Percentiles rank a stretch among this genome's conserved stretches.
phyloP scores from a whole-genome alignment of 2,113 vertebrate species.

The Lycaon pictus region DNA sequence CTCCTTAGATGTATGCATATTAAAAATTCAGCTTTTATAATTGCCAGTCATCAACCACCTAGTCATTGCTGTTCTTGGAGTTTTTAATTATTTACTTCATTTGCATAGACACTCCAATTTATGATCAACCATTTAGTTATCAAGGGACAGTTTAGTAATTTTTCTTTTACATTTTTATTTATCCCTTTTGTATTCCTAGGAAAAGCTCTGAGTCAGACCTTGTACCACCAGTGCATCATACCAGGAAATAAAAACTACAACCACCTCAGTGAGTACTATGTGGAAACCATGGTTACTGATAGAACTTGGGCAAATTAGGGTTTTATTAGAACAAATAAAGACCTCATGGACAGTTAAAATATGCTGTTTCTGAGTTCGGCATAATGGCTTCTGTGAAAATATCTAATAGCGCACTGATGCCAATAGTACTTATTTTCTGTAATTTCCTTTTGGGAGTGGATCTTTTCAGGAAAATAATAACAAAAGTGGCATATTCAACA shows the following conservation, averaged over 20 bases:
- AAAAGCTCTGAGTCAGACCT: slow-evolving; percentile 73
- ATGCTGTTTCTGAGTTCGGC: not conserved
- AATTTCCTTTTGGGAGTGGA: slow-evolving; percentile 46
- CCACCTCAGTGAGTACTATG: not conserved
- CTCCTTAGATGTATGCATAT: slow-evolving; percentile 90
- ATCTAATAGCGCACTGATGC: not conserved
- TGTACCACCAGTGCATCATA: slow-evolving; percentile 44
- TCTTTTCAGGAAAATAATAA: slow-evolving; percentile 56
- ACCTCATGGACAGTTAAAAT: slow-evolving; percentile 37
- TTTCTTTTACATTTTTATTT: slow-evolving; percentile 87
- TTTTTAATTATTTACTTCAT: slow-evolving; percentile 93
- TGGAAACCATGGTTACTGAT: slow-evolving; percentile 73
- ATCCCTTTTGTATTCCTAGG: slow-evolving; percentile 78
- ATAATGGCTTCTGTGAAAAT: slow-evolving; percentile 59
- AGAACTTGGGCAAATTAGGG: slow-evolving; percentile 43
- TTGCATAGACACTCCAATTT: slow-evolving; percentile 91
- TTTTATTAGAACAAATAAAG: slow-evolving; percentile 66
- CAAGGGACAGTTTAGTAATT: slow-evolving; percentile 88
- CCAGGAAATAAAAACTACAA: slow-evolving; percentile 56
- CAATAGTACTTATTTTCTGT: slow-evolving; percentile 48
- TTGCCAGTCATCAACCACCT: slow-evolving; percentile 91
- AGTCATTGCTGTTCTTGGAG: slow-evolving; percentile 89
- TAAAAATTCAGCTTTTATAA: slow-evolving; percentile 92
- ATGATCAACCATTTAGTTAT: slow-evolving; percentile 88
- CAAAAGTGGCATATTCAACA: not conserved